These are phyloP conservation scores for Dipodomys spectabilis DNA, from an alignment of 2,113 vertebrate genomes.

Conservation along the genomic window DNA sequence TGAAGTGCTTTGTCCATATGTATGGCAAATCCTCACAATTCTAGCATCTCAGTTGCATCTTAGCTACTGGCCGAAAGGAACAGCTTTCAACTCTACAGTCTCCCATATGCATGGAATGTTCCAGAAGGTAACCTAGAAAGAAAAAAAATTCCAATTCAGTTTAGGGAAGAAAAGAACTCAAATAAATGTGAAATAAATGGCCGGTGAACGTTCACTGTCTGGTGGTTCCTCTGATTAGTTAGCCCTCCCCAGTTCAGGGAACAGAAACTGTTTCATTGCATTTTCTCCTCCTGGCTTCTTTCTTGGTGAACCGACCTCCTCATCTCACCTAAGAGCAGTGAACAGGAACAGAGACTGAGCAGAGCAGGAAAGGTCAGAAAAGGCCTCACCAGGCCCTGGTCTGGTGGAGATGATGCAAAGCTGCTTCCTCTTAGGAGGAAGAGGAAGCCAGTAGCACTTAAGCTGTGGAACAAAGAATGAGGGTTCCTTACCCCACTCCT, in stretches of 20 bases:
- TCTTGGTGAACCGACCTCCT: neutral
- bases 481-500: accelerated
- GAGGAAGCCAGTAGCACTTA: too few relatives aligned
- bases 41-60: neutral
- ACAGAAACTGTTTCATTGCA: neutral
- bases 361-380: too few relatives aligned
- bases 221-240: neutral
- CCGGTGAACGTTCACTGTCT: neutral
- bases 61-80: neutral
- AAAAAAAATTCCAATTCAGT: neutral
- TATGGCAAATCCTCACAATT: neutral
- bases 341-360: neutral
- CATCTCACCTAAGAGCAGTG: neutral
- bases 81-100: neutral
- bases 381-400: too few relatives aligned
- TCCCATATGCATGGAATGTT: neutral
- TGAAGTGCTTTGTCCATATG: too few relatives aligned
- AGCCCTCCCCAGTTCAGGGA: neutral
- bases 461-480: too few relatives aligned
- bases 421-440: too few relatives aligned
- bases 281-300: neutral
- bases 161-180: neutral
- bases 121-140: neutral
- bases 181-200: neutral
- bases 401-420: too few relatives aligned